Base-by-base conservation (phyloP, 2,797 vertebrate species). In the Strix occidentalis region DNA sequence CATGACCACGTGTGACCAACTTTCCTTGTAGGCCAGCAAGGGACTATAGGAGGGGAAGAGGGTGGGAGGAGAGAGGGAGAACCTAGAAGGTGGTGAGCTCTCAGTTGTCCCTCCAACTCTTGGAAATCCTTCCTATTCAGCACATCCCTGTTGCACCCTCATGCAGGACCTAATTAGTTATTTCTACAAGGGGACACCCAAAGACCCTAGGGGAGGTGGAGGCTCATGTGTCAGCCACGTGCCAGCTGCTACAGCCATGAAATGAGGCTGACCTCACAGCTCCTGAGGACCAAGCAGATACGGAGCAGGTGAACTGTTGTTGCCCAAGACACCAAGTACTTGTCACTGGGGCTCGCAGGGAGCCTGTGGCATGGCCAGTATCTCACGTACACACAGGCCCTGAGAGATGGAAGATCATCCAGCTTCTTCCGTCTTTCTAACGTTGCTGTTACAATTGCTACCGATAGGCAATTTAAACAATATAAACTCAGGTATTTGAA, bases 301-400 rank as follows among this genome's bases (percentile, higher is more conserved):
- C 0, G 1, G 33, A 82, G 33, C 53, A 64, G 35, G 21, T 12
- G 9, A 58, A 31, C 11, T 39, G 26, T 26, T 6, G 1, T 21
- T 23, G 13, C 56, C 51, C 0, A 0, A 26, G 31, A 33, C 56
- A 65, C 26, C 57, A 13, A 20, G 23, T 3, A 11, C 51, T 4
- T 11, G 4, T 19, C 45, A 29, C 26, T 21, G 4, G 20, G 29
- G 15, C 23, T 41, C 51, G 24, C 46, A 43, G 28, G 16, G 26
- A 58, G 23, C 50, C 37, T 28, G 23, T 18, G 14, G 50, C 35
- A 18, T 3, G 5, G 39, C 39, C 75, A 60, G 5, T 4, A 28
- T 10, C 56, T 54, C 60, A 33, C n/a, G 41, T 7, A 10, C 17
- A 33, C 31, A 53, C 31, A 7, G 26, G 15, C 41, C 54, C 25